phyloP scores from a whole-genome alignment of 2,888 invertebrate species.

The Troilus luridus region DNA sequence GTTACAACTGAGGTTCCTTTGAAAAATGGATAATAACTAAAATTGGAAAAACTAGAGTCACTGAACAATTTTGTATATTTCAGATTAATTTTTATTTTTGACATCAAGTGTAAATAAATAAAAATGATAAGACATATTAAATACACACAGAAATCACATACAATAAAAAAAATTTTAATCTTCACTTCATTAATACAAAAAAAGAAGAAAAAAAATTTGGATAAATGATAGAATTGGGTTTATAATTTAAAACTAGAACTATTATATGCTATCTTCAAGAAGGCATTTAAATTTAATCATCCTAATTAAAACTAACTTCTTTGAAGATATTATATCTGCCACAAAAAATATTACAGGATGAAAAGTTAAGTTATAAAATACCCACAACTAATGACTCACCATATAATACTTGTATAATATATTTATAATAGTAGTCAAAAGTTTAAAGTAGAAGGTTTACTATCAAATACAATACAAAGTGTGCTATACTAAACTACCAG shows the following conservation, averaged over 20 bases:
- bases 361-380: slow-evolving; percentile 47
- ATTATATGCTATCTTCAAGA: slow-evolving; percentile 40
- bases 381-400: slow-evolving; percentile 30
- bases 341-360: slow-evolving; percentile 42
- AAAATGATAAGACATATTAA: slow-evolving; percentile 49
- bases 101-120: slow-evolving; percentile 47
- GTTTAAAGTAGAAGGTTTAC: slow-evolving; percentile 50
- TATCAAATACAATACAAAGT: slow-evolving; percentile 49
- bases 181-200: slow-evolving; percentile 43
- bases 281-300: slow-evolving; percentile 27
- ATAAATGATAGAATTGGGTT: slow-evolving; percentile 11
- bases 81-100: slow-evolving; percentile 22
- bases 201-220: neutral
- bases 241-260: slow-evolving; percentile 25
- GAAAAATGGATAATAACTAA: slow-evolving; percentile 46
- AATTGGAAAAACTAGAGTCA: slow-evolving; percentile 38
- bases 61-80: slow-evolving; percentile 47
- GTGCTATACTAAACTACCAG: slow-evolving; percentile 37
- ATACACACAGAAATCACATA: slow-evolving; percentile 48
- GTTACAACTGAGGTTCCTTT: neutral
- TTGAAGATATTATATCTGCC: slow-evolving; percentile 1
- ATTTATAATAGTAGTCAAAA: slow-evolving; percentile 28
- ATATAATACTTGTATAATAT: slow-evolving; percentile 27
- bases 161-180: slow-evolving; percentile 35
- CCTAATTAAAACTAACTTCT: slow-evolving; percentile 47